Base-by-base conservation (phyloP, 2,797 vertebrate species). In the Tangara arthus region DNA sequence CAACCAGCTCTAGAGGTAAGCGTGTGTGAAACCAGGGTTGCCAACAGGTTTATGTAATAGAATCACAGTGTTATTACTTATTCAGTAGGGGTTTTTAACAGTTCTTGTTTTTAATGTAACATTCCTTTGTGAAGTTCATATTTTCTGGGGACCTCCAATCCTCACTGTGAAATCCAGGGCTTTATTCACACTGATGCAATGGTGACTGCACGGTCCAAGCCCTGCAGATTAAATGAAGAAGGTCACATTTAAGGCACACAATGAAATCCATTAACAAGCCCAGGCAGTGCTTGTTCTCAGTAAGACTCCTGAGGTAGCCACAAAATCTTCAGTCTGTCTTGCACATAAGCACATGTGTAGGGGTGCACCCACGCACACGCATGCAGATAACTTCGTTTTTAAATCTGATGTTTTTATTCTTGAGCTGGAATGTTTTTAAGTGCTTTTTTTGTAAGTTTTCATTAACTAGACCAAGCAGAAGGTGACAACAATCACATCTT, bases 391-490 rank as follows among this genome's bases (percentile, higher is more conserved):
- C 70, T 82, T 82, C 5, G 32, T 30, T 55, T 91, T 89, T 65
- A 50, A 80, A 84, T 93, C 53, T 84, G 68, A 75, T 93, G 46
- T 73, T 84, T 93, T 87, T 90, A 71, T 84, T 95, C 80, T 84
- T 73, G 47, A 82, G 49, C 63, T 50, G 55, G 49, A 87, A 64
- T 66, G 52, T 47, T 93, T 83, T 83, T 34, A 93, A 90, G 71
- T 89, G 82, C 89, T 95, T 96, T 93, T 87, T 93, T 87, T 64
- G 19, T 87, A 84, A 82, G 57, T 82, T 91, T 93, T 88, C 70
- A 15, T 91, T 84, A 94, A 89, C 53, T 84, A 77, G 78, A 81
- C 75, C 70, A 79, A 82, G 77, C 76, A 83, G 87, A 84, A 79
- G 34, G 70, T 91, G 87, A 78, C 49, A 73, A 64, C 49, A 63